These are phyloP conservation scores for Euproctis similis DNA, from an alignment of 2,888 invertebrate genomes.

Conservation along the genomic window DNA sequence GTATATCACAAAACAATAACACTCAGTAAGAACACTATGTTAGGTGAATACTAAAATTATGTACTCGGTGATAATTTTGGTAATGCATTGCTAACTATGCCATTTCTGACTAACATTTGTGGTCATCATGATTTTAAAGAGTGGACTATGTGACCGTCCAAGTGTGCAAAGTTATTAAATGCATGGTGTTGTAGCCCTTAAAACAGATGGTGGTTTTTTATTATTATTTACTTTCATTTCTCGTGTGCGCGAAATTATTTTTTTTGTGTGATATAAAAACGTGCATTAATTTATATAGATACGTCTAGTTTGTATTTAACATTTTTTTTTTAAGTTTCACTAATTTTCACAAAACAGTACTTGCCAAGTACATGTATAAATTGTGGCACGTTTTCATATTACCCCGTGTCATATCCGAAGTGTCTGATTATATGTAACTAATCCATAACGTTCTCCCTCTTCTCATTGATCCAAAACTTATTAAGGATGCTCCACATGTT, in stretches of 20 bases:
- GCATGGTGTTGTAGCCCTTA: slow-evolving; percentile 65
- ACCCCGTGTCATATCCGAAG: slow-evolving; percentile 38
- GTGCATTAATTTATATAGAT: too few species aligned
- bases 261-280: slow-evolving; percentile 45
- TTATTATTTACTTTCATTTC: too few species aligned
- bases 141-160: slow-evolving; percentile 40
- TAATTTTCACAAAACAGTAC: neutral
- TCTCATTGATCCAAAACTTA: slow-evolving; percentile 72
- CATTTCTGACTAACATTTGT: slow-evolving; percentile 49
- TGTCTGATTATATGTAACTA: slow-evolving; percentile 63
- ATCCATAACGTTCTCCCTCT: slow-evolving; percentile 76
- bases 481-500: slow-evolving; percentile 74
- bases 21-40: slow-evolving; percentile 71
- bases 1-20: slow-evolving; percentile 75
- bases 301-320: too few species aligned
- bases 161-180: slow-evolving; percentile 50
- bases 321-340: neutral
- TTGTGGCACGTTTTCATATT: slow-evolving; percentile 39
- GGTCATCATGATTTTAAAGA: slow-evolving; percentile 10
- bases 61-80: slow-evolving; percentile 41
- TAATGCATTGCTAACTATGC: slow-evolving; percentile 44
- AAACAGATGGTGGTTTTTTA: slow-evolving; percentile 64
- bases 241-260: slow-evolving; percentile 35
- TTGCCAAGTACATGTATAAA: too few species aligned
- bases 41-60: slow-evolving; percentile 63